Conservation (phyloP, 2,888 invertebrate genomes). For the Congeria kusceri region DNA sequence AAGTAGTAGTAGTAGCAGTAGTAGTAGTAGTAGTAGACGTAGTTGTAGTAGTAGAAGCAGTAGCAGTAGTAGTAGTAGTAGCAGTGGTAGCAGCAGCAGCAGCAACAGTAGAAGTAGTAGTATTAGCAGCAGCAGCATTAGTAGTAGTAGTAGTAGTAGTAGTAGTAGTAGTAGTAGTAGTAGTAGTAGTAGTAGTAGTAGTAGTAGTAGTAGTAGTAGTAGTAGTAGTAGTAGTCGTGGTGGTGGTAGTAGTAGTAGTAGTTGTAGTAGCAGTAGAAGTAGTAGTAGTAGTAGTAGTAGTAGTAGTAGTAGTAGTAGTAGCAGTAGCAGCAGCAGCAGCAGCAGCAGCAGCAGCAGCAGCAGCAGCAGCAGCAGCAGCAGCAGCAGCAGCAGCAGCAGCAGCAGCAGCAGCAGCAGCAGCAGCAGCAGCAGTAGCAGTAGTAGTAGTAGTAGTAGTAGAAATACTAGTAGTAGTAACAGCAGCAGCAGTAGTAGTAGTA, state of each 20-base stretch:
- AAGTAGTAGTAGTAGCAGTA: neutral
- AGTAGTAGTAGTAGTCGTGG: too few species aligned
- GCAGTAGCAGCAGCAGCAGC: neutral
- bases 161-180: neutral
- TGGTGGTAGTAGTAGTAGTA: too few species aligned
- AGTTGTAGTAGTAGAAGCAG: too few species aligned
- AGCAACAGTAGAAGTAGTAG: too few species aligned
- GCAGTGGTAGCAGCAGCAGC: neutral
- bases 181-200: neutral
- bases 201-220: neutral
- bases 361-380: conserved; percentile 1
- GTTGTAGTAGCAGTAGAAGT: neutral
- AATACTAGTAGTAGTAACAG: too few species aligned
- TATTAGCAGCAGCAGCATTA: too few species aligned
- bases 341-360: neutral
- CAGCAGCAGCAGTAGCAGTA: neutral
- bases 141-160: too few species aligned
- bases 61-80: neutral
- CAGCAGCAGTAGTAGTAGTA: conserved; percentile 1
- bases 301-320: conserved; percentile 1
- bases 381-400: neutral
- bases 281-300: conserved; percentile 1
- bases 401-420: neutral
- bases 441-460: neutral
- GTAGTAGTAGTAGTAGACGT: too few species aligned